Evolutionary conservation across 2,797 vertebrate genomes (phyloP), one percentile per base, ranked within the genome.

Genomic region (Eulemur albifrons): DNA sequence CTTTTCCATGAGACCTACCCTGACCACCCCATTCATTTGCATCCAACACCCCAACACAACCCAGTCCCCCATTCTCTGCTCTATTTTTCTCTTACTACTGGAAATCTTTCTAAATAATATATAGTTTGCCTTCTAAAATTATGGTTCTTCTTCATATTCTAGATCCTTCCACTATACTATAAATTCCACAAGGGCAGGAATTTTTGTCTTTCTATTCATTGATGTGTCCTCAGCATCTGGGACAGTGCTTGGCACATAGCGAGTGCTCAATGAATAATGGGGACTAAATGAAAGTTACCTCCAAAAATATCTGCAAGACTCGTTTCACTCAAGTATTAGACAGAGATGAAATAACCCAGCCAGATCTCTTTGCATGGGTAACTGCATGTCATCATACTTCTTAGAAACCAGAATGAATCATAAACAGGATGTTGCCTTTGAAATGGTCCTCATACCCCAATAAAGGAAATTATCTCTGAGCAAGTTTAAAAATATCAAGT

Each of bases 381-480:
- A 61, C 25, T 21, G 40, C 23, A 11, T 88, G 17, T 83, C 61
- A 43, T 48, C 67, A 1, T 54, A 59, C 61, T 69, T 72, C 89
- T 83, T 72, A 83, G 90, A 94, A 81, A 38, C 38, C 32, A 82
- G 50, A 72, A 2, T 48, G 69, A 88, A 75, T 38, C 11, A 0
- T 48, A 72, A 82, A 43, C 54, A 92, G 72, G 75, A 82, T 20
- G 10, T 50, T 87, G 25, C 59, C 40, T 95, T 95, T 87, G 81
- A 79, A 35, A 59, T 59, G 10, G n/a, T 30, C 61, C 45, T 92
- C 25, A 35, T 54, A 57, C 23, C 9, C 65, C 14, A 25, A 43
- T 45, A 82, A 52, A 85, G 84, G 92, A 96, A 95, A 85, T 88
- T 45, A n/a, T 69, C n/a, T 79, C 89, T 83, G 80, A 50, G 86